Evolutionary conservation across 64 coral and sea anemone genomes (phyloP).

Genomic region (Pocillopora damicornis): DNA sequence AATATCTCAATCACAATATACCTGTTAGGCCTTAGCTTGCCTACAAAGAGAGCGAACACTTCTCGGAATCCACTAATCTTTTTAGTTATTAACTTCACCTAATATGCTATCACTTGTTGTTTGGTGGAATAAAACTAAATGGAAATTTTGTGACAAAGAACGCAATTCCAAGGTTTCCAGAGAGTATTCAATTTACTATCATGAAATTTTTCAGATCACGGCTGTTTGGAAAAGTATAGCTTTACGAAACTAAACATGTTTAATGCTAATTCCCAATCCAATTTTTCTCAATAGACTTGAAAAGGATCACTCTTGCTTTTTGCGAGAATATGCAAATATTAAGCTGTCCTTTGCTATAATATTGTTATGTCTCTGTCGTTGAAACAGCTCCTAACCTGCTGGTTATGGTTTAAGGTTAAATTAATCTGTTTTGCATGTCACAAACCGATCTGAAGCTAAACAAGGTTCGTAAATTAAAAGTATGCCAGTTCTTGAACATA

Average conservation of each 20-base stretch:
- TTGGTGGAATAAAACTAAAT: too few relatives aligned
- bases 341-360: background rate
- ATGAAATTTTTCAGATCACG: too few relatives aligned
- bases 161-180: too few relatives aligned
- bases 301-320: background rate
- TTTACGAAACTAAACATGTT: too few relatives aligned
- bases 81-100: background rate
- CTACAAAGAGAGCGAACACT: background rate
- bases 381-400: background rate
- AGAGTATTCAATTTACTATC: too few relatives aligned
- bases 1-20: background rate
- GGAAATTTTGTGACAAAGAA: too few relatives aligned
- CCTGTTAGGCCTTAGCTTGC: background rate
- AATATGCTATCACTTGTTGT: background rate
- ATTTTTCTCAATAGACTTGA: too few relatives aligned
- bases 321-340: slow-evolving; percentile 15
- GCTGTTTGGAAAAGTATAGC: too few relatives aligned
- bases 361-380: slow-evolving; percentile 3
- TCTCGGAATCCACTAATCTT: background rate
- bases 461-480: background rate
- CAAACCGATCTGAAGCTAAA: background rate
- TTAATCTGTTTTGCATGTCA: background rate
- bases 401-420: background rate
- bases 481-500: background rate
- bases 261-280: too few relatives aligned